Conservation (phyloP, 2,888 invertebrate genomes). For the Oxycera nigricornis region DNA sequence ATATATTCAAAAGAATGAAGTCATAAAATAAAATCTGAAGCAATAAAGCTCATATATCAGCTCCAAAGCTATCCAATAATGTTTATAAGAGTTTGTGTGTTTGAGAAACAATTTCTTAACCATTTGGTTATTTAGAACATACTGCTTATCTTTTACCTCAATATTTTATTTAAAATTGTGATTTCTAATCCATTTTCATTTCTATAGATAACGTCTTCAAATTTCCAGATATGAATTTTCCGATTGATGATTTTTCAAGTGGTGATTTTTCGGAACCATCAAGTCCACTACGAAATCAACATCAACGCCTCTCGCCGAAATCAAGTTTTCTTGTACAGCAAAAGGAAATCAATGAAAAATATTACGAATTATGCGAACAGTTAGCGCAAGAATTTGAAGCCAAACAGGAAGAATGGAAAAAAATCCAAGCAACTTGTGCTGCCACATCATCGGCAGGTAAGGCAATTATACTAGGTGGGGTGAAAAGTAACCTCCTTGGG, state of each 20-base stretch:
- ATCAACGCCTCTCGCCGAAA: conserved; percentile 49
- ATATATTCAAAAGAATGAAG: too few relatives aligned
- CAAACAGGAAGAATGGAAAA: conserved; percentile 72
- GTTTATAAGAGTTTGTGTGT: too few relatives aligned
- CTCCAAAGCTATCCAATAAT: too few relatives aligned
- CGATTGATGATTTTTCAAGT: conserved; percentile 61
- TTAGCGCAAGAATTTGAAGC: conserved; percentile 78
- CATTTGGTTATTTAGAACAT: too few relatives aligned
- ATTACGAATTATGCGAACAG: conserved; percentile 74
- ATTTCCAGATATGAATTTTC: conserved; percentile 29
- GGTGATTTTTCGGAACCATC: conserved; percentile 64
- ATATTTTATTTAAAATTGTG: too few relatives aligned
- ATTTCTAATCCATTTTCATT: background rate
- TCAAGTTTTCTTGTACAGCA: conserved; percentile 59
- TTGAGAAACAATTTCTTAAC: too few relatives aligned
- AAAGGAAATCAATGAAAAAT: conserved; percentile 75
- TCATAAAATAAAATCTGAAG: too few relatives aligned
- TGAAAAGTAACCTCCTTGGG: background rate
- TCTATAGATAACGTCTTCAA: conserved; percentile 23
- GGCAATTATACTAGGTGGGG: background rate
- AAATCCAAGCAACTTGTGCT: conserved; percentile 54
- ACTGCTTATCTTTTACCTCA: too few relatives aligned
- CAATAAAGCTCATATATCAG: too few relatives aligned
- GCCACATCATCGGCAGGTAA: conserved; percentile 32
- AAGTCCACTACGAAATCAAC: conserved; percentile 53